These are phyloP conservation scores for Philhelius pedissequus DNA, from an alignment of 2,888 invertebrate genomes.

Conservation along the genomic window DNA sequence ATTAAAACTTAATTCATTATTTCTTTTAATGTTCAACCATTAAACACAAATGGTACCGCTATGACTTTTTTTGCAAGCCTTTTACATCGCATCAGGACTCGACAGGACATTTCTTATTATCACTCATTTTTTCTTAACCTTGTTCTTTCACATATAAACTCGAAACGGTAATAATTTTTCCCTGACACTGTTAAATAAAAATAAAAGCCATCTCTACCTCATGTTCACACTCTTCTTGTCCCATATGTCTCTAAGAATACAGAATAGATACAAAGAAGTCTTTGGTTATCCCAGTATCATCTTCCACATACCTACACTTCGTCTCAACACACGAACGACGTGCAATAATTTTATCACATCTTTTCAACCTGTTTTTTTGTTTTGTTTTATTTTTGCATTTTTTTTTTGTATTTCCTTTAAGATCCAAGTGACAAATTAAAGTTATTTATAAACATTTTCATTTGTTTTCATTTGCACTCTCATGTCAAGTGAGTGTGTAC, in stretches of 20 bases:
- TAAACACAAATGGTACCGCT: background rate
- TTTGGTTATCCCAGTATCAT: background rate
- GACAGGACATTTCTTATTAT: background rate
- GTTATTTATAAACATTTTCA: slow-evolving; percentile 63
- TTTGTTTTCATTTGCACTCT: slow-evolving; percentile 53
- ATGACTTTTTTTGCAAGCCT: background rate
- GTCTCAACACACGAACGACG: background rate
- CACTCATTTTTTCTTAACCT: background rate
- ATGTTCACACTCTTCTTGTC: background rate
- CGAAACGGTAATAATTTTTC: slow-evolving; percentile 8
- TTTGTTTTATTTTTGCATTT: background rate
- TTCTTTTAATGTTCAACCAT: background rate
- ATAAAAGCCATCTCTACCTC: background rate
- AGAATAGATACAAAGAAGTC: background rate
- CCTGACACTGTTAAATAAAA: background rate
- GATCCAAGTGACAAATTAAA: slow-evolving; percentile 57
- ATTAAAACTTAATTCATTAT: too few species aligned
- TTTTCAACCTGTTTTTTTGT: background rate
- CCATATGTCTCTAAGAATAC: background rate
- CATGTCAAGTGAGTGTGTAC: background rate
- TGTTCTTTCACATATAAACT: background rate
- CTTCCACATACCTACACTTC: background rate
- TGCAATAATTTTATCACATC: slow-evolving; percentile 15
- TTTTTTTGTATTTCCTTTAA: slow-evolving; percentile 12
- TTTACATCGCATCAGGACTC: background rate